Evolutionary conservation across 2,113 vertebrate genomes (phyloP).

Genomic region (Trogon surrucura): DNA sequence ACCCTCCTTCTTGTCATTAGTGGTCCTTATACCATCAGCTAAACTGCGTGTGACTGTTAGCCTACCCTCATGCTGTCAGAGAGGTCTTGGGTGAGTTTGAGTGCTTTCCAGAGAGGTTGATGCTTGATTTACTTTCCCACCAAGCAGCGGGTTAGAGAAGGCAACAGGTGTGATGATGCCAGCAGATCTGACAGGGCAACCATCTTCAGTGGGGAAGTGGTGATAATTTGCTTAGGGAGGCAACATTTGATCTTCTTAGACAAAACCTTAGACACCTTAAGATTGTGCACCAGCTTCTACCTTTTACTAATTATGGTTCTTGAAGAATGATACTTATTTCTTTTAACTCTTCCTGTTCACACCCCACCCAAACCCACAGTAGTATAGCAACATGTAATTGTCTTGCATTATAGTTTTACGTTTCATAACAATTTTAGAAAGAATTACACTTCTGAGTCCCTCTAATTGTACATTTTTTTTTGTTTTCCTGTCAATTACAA

Average conservation of each 20-base stretch:
- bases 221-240: not conserved
- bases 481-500: not conserved
- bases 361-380: fast-evolving
- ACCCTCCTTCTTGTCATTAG: not conserved
- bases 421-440: not conserved
- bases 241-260: not conserved
- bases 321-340: not conserved
- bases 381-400: not conserved
- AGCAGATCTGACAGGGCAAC: not conserved
- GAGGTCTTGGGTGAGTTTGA: not conserved
- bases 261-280: not conserved
- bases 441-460: not conserved
- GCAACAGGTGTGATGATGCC: not conserved
- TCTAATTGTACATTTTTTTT: not conserved
- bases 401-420: not conserved
- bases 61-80: not conserved
- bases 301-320: not conserved
- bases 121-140: not conserved
- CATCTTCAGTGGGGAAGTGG: not conserved
- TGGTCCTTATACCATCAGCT: not conserved
- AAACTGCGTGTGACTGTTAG: not conserved
- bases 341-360: fast-evolving
- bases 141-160: not conserved
- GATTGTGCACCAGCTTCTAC: not conserved
- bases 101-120: not conserved